These are phyloP conservation scores for Margaritifera margaritifera DNA, from an alignment of 2,888 invertebrate species.

Conservation along the genomic window DNA sequence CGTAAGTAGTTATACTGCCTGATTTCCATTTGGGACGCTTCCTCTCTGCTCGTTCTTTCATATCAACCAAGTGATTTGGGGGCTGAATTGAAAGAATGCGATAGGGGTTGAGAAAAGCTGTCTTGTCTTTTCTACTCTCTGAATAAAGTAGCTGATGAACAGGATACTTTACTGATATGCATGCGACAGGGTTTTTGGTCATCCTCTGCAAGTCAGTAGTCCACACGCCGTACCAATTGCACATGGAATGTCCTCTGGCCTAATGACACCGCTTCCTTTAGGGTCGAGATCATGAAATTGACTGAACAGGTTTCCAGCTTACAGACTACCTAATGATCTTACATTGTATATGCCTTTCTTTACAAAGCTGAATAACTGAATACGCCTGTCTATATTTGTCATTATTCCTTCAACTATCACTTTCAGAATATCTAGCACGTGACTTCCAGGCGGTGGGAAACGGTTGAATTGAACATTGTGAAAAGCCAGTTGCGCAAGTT, in stretches of 20 bases:
- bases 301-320: not conserved
- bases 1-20: not conserved
- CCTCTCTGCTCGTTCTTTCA: not conserved
- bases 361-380: not conserved
- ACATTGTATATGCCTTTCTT: constrained; percentile 6
- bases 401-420: constrained; percentile 7
- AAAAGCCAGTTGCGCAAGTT: constrained; percentile 2
- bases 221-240: constrained; percentile 13
- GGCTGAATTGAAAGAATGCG: not conserved
- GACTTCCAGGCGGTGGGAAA: constrained; percentile 5
- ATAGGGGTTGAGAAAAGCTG: no score
- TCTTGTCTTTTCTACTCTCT: no score
- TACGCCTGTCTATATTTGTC: constrained; percentile 8
- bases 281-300: constrained; percentile 1
- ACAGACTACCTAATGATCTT: constrained; percentile 1
- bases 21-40: not conserved
- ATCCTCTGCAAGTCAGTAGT: constrained; percentile 3
- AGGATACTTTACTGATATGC: constrained; percentile 6
- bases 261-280: constrained; percentile 12
- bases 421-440: constrained; percentile 1
- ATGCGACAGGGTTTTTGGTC: not conserved
- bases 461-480: not conserved
- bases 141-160: not conserved
- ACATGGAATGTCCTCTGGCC: constrained; percentile 1
- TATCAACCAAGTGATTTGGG: not conserved